These are phyloP conservation scores for Macrophya annulata DNA, from an alignment of 2,888 invertebrate genomes.

Conservation along the genomic window DNA sequence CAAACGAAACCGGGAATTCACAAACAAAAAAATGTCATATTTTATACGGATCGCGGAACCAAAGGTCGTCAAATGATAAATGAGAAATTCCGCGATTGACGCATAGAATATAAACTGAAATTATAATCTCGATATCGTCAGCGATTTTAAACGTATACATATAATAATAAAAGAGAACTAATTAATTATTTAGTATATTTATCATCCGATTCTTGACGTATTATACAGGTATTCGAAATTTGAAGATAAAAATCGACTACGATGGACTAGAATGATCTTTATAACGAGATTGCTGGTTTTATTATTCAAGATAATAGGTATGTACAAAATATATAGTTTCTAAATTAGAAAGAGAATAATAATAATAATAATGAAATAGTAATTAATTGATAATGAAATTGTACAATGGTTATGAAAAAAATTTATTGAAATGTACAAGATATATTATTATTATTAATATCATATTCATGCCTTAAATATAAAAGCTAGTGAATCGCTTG, in stretches of 20 bases:
- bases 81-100: not conserved
- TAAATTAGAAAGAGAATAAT: not conserved
- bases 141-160: not conserved
- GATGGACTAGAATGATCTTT: not conserved
- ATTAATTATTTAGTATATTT: not conserved
- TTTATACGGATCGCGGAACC: not conserved
- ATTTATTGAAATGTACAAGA: slow-evolving; percentile 53
- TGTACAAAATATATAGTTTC: not conserved
- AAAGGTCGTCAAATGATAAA: not conserved
- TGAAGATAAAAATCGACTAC: not conserved
- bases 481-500: slow-evolving; percentile 38
- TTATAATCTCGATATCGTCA: too few relatives aligned
- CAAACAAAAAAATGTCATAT: not conserved
- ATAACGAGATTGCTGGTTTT: not conserved
- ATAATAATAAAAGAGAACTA: not conserved
- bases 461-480: slow-evolving; percentile 26
- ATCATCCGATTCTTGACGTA: not conserved
- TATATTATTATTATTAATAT: slow-evolving; percentile 5
- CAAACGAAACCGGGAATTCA: not conserved
- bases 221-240: not conserved
- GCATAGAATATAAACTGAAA: not conserved
- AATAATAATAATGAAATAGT: not conserved
- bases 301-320: not conserved
- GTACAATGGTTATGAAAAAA: slow-evolving; percentile 43
- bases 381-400: not conserved